These are phyloP conservation scores for Sitta europaea DNA, from an alignment of 2,113 vertebrate species.

Conservation along the genomic window DNA sequence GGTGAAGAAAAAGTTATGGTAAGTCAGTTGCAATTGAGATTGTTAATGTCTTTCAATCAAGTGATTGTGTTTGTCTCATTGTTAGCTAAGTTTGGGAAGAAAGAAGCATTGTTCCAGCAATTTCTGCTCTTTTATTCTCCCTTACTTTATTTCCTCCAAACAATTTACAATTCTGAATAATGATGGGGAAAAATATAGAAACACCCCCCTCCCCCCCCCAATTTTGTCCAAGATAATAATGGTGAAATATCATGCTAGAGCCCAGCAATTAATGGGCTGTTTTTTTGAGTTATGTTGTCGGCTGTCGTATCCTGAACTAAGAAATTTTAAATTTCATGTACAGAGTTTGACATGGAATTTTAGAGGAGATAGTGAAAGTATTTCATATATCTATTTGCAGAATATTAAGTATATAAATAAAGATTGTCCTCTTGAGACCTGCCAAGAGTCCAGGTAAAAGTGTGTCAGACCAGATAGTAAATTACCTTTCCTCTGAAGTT, in stretches of 20 bases:
- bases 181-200: neutral
- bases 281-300: neutral
- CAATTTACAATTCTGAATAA: neutral
- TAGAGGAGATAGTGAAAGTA: neutral
- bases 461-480: neutral
- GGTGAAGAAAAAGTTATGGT: neutral
- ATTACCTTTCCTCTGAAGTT: neutral
- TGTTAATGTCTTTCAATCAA: neutral
- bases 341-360: neutral
- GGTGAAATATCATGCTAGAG: neutral
- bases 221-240: neutral
- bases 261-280: neutral
- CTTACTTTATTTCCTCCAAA: neutral
- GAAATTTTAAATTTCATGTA: neutral
- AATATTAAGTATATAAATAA: neutral
- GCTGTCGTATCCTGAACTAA: neutral
- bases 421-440: neutral
- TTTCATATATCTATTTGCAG: neutral
- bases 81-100: neutral
- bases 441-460: neutral
- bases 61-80: neutral
- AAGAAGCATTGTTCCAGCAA: neutral
- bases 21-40: neutral
- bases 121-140: neutral
- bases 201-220: rapidly evolving